Base-by-base conservation (phyloP, 2,113 vertebrate species). In the Elephas maximus region DNA sequence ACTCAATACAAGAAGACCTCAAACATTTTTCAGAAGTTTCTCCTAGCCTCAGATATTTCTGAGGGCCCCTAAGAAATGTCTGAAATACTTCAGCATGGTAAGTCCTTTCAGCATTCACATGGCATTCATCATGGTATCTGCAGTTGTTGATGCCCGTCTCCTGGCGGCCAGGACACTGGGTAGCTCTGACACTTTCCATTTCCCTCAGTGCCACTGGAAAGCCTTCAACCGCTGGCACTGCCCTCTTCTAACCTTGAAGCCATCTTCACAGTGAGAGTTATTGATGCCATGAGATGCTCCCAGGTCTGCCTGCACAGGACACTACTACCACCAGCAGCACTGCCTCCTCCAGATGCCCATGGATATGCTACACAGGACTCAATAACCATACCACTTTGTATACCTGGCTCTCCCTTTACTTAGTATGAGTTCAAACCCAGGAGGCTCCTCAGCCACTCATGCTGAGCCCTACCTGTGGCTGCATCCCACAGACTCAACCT, bases 251-350 rank as follows among this genome's bases (percentile, higher is more conserved):
- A 41, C 17, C n/a, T 60, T 23, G 24, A 79, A 76, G 26, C 17
- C 63, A 33, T 60, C 63, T 53, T 91, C 28, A 30, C 33, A 21
- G 33, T 44, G 73, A 87, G 33, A 15, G 37, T 37, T 48, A 51
- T 0, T 2, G 20, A 45, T 85, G 23, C 23, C 28, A 2, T n/a
- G 26, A 69, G 26, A 57, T 23, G 23, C 12, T 6, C 3, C 28
- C 12, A 1, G 1, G 7, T 45, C 48, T n/a, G 2, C 23, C 67
- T 60, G 60, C 3, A 2, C 45, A 33, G 48, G 3, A 2, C 6
- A 14, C 24, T 44, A 26, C 62, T n/a, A 12, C 12, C 1, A 0
- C 9, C 73, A n/a, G n/a, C 28, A 9, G 15, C 26, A 28, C 15
- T 3, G 1, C 17, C 60, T 81, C 20, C 37, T n/a, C 18, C 45